A percentile compares a stretch with the other conserved stretches of the same genome.
Conservation (phyloP, 2,888 invertebrate species). For the Scaptomyza caliginosa region DNA sequence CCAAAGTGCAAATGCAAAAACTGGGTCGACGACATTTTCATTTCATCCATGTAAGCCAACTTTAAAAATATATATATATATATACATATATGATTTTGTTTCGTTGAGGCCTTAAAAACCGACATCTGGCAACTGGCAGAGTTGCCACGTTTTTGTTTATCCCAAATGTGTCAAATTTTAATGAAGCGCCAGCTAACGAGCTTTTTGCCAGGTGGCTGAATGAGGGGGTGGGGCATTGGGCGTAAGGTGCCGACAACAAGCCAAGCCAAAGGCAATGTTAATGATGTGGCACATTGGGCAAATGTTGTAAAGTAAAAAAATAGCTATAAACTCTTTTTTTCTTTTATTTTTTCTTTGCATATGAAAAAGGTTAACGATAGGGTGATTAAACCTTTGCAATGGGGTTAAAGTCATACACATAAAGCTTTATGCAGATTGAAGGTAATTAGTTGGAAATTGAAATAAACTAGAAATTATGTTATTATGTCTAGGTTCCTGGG, state of each 20-base stretch:
- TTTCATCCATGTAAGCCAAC: conserved; percentile 13
- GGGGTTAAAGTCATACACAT: background rate
- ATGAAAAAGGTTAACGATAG: conserved; percentile 9
- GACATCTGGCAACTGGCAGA: background rate
- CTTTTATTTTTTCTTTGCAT: background rate
- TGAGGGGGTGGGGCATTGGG: background rate
- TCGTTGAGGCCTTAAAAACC: conserved; percentile 38
- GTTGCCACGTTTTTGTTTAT: conserved; percentile 16
- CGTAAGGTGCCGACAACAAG: conserved; percentile 16
- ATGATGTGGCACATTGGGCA: conserved; percentile 37
- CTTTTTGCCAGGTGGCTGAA: conserved; percentile 31
- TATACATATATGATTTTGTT: background rate
- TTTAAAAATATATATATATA: conserved; percentile 39
- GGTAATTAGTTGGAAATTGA: background rate
- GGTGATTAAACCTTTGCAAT: background rate
- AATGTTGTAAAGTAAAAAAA: background rate
- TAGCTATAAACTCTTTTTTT: conserved; percentile 10
- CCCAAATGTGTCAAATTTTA: conserved; percentile 72
- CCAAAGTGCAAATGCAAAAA: conserved; percentile 51
- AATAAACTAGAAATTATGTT: too few relatives aligned
- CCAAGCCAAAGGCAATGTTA: conserved; percentile 34
- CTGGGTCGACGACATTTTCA: conserved; percentile 57
- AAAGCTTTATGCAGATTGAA: background rate
- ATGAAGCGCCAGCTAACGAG: conserved; percentile 73
- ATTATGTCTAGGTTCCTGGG: too few relatives aligned